Evolutionary conservation across 2,113 vertebrate species (phyloP).

Genomic region (sheep (Ovis aries)): DNA sequence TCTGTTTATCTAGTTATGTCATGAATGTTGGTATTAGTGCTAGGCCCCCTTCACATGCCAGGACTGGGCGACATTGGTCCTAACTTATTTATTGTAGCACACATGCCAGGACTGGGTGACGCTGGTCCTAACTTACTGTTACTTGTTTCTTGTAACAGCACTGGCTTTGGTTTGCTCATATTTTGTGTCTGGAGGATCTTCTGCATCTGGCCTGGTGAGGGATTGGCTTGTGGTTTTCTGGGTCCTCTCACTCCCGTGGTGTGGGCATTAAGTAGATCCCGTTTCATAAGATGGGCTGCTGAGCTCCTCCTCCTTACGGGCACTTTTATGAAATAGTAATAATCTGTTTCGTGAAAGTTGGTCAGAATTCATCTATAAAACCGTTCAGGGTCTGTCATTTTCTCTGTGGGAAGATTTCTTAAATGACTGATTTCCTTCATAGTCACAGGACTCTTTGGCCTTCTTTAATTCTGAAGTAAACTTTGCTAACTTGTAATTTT

Average conservation of each 20-base stretch:
- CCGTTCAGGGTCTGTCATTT: conserved; percentile 3
- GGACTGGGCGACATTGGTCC: not conserved
- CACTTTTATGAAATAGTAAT: conserved; percentile 27
- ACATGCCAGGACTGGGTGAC: not conserved
- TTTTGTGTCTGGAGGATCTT: not conserved
- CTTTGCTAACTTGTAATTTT: conserved; percentile 52
- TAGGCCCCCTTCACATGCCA: not conserved
- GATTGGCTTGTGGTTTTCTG: not conserved
- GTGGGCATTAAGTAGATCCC: not conserved
- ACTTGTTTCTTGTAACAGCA: not conserved
- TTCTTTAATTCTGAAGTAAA: conserved; percentile 16
- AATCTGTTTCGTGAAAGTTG: conserved; percentile 4
- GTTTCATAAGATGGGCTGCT: not conserved
- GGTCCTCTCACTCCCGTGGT: not conserved
- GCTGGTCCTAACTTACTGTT: not conserved
- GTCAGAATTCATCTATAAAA: conserved; percentile 38
- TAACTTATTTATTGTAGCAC: not conserved
- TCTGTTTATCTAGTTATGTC: not conserved
- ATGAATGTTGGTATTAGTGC: not conserved
- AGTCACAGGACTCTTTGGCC: not conserved
- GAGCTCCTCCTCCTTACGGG: not conserved
- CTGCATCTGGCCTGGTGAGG: not conserved
- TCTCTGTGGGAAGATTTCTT: conserved; percentile 40
- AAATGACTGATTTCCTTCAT: conserved; percentile 10
- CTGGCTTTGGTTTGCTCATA: not conserved